Evolutionary conservation across 2,797 vertebrate genomes (phyloP), one percentile per base, ranked within the genome.

Genomic region (Gorsachius magnificus): DNA sequence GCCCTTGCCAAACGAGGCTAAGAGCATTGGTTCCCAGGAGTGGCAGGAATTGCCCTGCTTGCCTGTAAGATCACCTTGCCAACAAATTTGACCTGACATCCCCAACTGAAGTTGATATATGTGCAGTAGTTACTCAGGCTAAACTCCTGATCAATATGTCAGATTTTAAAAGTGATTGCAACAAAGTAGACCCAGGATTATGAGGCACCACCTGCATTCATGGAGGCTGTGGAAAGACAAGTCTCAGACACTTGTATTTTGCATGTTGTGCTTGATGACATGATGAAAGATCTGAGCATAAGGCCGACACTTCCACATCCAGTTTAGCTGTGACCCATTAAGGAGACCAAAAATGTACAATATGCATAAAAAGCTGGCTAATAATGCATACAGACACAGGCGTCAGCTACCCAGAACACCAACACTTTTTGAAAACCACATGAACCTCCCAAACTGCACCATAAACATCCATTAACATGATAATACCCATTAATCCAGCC

Each of bases 401-500:
- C 82, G 90, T 84, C 92, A 91, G 81, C 82, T 95, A 79, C 61
- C 45, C 86, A 90, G 89, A 95, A 85, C 89, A 95, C 87, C 92
- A 97, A 91, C 75, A 97, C 95, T 97, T 98, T 92, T 90, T 76
- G 81, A 96, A 96, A 97, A 91, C 87, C 96, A 90, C 94, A 83
- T 85, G 96, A 98, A 97, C 97, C 92, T 96, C 95, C 96, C 96
- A 97, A 98, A 98, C 96, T 96, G 96, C 96, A 98, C 98, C 97
- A 96, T 98, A 98, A 98, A 96, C 97, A 98, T 76, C 97, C 96
- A 98, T 98, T 98, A 98, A 97, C 97, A 98, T 98, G 98, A 98
- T 98, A 98, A 98, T 98, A 96, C 81, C 92, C 98, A 97, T 98
- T 98, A 98, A 98, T 98, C 98, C 98, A 95, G 61, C 95, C 98